Percentiles rank a stretch among this genome's conserved stretches.
These are phyloP conservation scores for Formica exsecta DNA, from an alignment of 1,140 invertebrate genomes.

Conservation along the genomic window DNA sequence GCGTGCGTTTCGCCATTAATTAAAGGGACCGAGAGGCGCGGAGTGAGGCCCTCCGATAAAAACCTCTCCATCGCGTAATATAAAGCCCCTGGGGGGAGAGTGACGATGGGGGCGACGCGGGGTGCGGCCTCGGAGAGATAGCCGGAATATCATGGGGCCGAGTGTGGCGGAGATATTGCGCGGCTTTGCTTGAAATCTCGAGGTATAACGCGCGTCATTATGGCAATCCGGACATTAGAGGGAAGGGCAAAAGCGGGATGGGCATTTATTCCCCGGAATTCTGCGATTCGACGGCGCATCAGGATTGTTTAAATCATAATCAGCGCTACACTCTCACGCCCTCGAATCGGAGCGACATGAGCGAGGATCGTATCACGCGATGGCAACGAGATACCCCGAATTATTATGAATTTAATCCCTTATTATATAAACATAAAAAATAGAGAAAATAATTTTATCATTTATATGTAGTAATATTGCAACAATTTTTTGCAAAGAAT, in stretches of 20 bases:
- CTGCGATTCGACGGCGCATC: slow-evolving; percentile 20
- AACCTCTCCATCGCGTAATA: slow-evolving; percentile 58
- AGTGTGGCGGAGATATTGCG: slow-evolving; percentile 44
- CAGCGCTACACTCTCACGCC: background rate
- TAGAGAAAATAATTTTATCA: background rate
- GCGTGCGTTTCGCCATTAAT: slow-evolving; percentile 73
- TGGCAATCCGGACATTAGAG: slow-evolving; percentile 51
- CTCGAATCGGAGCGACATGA: background rate
- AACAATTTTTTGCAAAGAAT: background rate
- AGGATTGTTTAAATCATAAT: slow-evolving; percentile 44
- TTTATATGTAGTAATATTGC: background rate
- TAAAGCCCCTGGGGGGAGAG: slow-evolving; percentile 30
- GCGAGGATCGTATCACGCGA: background rate
- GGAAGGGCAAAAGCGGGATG: background rate
- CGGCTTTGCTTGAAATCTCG: slow-evolving; percentile 67
- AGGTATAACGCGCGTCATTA: slow-evolving; percentile 58
- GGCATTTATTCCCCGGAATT: slow-evolving; percentile 6
- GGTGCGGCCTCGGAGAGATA: slow-evolving; percentile 68
- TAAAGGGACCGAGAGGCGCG: slow-evolving; percentile 66
- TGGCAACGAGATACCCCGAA: background rate
- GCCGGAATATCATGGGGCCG: slow-evolving; percentile 55
- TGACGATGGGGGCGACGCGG: slow-evolving; percentile 60
- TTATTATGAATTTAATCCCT: background rate
- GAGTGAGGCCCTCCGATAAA: slow-evolving; percentile 71
- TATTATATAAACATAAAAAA: background rate